These are phyloP conservation scores for Anas bahamensis DNA, from an alignment of 2,797 vertebrate species.

Conservation along the genomic window DNA sequence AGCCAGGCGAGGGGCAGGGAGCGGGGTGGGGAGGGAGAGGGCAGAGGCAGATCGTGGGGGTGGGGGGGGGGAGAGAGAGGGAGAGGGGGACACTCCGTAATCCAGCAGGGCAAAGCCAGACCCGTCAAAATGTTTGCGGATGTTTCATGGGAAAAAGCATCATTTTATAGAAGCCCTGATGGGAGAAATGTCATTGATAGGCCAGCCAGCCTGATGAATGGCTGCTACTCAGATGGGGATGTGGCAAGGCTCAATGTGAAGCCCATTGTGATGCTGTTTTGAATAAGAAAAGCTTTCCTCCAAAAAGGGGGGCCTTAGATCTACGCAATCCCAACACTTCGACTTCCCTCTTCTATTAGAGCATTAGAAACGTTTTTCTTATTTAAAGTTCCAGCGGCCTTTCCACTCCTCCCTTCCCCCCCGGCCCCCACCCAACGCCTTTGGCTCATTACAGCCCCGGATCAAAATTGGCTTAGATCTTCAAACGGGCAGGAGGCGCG, in stretches of 20 bases:
- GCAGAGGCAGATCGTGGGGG: conserved; percentile 50
- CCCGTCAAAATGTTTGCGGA: conserved; percentile 99
- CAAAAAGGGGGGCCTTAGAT: conserved; percentile 95
- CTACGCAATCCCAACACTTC: conserved; percentile 97
- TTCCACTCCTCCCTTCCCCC: conserved; percentile 66
- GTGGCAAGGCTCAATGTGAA: conserved; percentile 99
- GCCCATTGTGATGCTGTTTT: conserved; percentile 99
- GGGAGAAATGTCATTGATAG: conserved; percentile 99
- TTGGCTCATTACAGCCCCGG: conserved; percentile 76
- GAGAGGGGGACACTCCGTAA: conserved; percentile 90
- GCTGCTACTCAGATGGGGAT: conserved; percentile 99
- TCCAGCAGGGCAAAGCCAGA: conserved; percentile 92
- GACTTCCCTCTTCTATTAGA: conserved; percentile 96
- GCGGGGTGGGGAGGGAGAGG: conserved; percentile 11
- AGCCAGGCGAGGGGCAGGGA: neutral
- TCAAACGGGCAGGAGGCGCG: conserved; percentile 33
- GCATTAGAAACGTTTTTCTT: conserved; percentile 92
- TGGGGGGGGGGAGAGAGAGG: conserved; percentile 68
- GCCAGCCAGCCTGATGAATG: conserved; percentile 99
- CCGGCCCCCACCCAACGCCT: conserved; percentile 55
- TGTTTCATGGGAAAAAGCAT: conserved; percentile 99
- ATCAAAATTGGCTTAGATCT: conserved; percentile 81
- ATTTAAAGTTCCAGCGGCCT: conserved; percentile 86
- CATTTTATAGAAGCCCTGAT: conserved; percentile 99
- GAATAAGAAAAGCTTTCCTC: conserved; percentile 99